phyloP scores from a whole-genome alignment of 2,888 invertebrate species.

The Apotomis capreana region DNA sequence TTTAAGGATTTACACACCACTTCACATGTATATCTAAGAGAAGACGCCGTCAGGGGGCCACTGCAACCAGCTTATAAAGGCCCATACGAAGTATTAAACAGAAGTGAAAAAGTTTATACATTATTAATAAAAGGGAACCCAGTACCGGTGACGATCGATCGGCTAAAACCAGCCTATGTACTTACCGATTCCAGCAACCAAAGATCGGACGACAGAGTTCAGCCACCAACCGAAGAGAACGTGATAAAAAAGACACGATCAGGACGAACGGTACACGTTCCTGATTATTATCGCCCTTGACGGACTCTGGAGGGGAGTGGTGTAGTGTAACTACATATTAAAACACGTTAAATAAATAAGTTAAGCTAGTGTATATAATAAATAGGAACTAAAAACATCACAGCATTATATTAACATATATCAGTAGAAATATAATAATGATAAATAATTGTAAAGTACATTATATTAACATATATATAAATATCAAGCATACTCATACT shows the following conservation, averaged over 20 bases:
- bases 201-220: neutral
- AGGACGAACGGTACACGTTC: neutral
- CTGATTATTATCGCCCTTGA: conserved; percentile 15
- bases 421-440: too few relatives aligned
- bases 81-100: conserved; percentile 34
- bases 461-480: too few relatives aligned
- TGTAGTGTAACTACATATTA: too few relatives aligned
- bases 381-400: too few relatives aligned
- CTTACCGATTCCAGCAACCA: conserved; percentile 57
- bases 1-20: conserved; percentile 24
- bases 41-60: conserved; percentile 13
- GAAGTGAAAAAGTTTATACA: conserved; percentile 34
- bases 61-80: conserved; percentile 37
- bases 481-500: too few relatives aligned
- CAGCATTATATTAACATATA: too few relatives aligned
- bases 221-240: neutral
- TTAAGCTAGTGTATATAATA: too few relatives aligned
- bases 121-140: conserved; percentile 5
- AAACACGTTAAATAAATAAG: too few relatives aligned
- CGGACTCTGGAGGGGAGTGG: conserved; percentile 7
- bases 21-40: conserved; percentile 14
- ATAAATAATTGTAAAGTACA: too few relatives aligned
- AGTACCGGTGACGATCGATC: conserved; percentile 32
- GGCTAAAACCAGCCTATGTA: conserved; percentile 41
- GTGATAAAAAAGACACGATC: neutral